Evolutionary conservation across 2,113 vertebrate genomes (phyloP).

Genomic region (Mustela lutreola): DNA sequence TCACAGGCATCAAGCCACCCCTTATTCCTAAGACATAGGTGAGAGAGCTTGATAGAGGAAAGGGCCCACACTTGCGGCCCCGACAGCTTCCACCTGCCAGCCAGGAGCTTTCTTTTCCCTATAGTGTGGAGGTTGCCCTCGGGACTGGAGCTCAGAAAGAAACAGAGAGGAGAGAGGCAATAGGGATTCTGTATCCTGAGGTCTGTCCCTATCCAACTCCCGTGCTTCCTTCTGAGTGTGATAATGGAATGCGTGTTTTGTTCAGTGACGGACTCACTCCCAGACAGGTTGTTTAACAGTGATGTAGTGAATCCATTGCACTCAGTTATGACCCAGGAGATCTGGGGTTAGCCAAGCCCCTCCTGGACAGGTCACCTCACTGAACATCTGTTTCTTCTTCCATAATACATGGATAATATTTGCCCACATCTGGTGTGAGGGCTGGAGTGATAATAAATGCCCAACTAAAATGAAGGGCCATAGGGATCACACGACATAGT

Average conservation of each 20-base stretch:
- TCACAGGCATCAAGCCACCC: too few relatives aligned
- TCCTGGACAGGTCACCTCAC: background rate
- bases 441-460: background rate
- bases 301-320: background rate
- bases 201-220: background rate
- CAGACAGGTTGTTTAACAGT: background rate
- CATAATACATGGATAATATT: background rate
- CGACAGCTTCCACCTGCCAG: background rate
- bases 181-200: background rate
- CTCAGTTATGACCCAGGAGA: background rate
- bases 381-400: background rate
- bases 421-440: background rate
- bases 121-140: background rate
- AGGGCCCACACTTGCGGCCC: background rate
- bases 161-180: too few relatives aligned
- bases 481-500: background rate
- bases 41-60: background rate
- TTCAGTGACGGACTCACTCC: background rate
- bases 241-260: background rate
- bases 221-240: background rate
- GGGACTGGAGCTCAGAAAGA: background rate
- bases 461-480: background rate
- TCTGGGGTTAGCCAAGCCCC: background rate
- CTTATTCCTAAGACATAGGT: too few relatives aligned
- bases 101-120: background rate